phyloP scores from a whole-genome alignment of 2,113 vertebrate species.

The Pseudolaguvia tuberculata region DNA sequence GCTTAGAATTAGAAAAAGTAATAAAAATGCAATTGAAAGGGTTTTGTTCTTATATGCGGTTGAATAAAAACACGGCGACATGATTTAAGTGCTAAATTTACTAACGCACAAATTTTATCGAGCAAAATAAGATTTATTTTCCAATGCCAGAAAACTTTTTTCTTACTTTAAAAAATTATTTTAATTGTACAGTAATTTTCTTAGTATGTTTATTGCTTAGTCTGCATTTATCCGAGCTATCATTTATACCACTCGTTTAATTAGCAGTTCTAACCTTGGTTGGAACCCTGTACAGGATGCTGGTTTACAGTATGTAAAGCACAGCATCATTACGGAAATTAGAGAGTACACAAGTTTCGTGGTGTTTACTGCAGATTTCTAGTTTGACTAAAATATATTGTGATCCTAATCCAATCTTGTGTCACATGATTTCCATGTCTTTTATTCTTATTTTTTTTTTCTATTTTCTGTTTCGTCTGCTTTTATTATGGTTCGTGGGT shows the following conservation, averaged over 20 bases:
- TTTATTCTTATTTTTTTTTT: no score
- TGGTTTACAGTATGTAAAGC: background rate
- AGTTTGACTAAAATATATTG: background rate
- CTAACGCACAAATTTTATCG: background rate
- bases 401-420: background rate
- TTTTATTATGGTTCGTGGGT: no score
- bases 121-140: background rate
- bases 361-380: background rate
- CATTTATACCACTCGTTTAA: conserved; percentile 3
- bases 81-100: conserved; percentile 8
- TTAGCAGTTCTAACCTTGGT: background rate
- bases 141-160: background rate
- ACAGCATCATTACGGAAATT: conserved; percentile 5
- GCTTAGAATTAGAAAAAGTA: background rate
- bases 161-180: background rate
- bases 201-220: background rate
- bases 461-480: no score
- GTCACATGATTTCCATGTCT: background rate
- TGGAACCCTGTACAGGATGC: background rate
- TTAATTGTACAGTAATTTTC: conserved; percentile 3
- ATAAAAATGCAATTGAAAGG: background rate
- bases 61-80: background rate
- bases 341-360: background rate
- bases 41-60: background rate
- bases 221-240: conserved; percentile 18